Base-by-base conservation (phyloP, 2,797 vertebrate species). In the Sebastes minor region DNA sequence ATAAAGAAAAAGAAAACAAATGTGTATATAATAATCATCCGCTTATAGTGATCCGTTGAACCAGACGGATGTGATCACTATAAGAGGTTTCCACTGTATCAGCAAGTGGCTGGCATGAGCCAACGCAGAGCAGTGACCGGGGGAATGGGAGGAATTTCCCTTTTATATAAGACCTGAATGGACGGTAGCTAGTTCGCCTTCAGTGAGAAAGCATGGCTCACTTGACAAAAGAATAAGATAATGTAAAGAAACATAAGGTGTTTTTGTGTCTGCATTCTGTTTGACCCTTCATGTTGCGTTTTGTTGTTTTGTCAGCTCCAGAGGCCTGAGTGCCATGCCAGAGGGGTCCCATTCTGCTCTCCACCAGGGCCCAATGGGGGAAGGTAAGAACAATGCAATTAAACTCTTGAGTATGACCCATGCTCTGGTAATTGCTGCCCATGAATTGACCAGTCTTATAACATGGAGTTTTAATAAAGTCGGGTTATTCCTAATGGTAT, bases 311-410 rank as follows among this genome's bases (percentile, higher is more conserved):
- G 32, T 88, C 88, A 95, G 94, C 79, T 90, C 88, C 89, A 88
- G 90, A 93, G 92, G 94, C 86, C 89, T 70, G 82, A 91, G 93
- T 95, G 96, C 91, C 95, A 96, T 96, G 96, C 96, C 95, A 93
- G 95, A 96, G 91, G 95, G 92, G 86, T 95, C 94, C 87, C 92
- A 80, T 76, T 87, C 90, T 91, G 83, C 78, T 93, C 91, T 89
- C 88, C 86, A 94, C 86, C 94, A 91, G 91, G 92, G 86, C 91
- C 92, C 91, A 85, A 96, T 96, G 96, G 95, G 95, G 94, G 96
- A 96, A 96, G 96, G 96, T 96, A 94, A 95, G 91, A 82, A 56
- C 63, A 74, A 1, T 64, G n/a, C 52, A 60, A 1, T 71, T 71
- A 23, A 63, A 70, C 38, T 42, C 0, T 55, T 61, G 53, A 20